Conservation (phyloP, 2,888 invertebrate species). For the Meloe dianella region DNA sequence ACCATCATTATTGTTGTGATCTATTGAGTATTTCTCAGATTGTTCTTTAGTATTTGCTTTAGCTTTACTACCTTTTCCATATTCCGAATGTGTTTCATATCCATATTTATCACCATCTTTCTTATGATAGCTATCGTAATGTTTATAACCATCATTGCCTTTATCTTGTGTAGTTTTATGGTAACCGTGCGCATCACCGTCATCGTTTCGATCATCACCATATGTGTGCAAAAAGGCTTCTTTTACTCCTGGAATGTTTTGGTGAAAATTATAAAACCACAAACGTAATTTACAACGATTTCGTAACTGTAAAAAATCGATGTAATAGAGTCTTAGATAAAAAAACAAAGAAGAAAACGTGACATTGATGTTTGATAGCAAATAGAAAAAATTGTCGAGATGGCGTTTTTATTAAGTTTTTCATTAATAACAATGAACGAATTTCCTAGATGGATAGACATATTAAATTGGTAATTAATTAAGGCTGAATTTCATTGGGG, state of each 20-base stretch:
- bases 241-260: constrained; percentile 55
- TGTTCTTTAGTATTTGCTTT: constrained; percentile 59
- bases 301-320: background rate
- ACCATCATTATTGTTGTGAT: constrained; percentile 35
- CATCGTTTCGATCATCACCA: constrained; percentile 63
- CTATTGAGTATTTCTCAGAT: constrained; percentile 44
- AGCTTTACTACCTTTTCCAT: constrained; percentile 60
- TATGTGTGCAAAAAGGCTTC: constrained; percentile 66
- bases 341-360: background rate
- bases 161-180: constrained; percentile 68
- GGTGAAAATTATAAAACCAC: background rate
- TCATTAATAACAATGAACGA: background rate
- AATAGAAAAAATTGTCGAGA: no score
- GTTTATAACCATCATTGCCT: constrained; percentile 75
- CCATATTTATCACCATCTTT: constrained; percentile 76
- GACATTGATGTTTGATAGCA: no score
- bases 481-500: no score
- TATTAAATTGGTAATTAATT: background rate
- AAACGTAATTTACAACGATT: no score
- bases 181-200: constrained; percentile 68
- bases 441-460: background rate
- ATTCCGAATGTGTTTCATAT: constrained; percentile 72
- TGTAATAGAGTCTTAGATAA: background rate
- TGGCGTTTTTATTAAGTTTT: background rate
- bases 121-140: constrained; percentile 75